These are phyloP conservation scores for Blennius ocellaris DNA, from an alignment of 2,113 vertebrate species.

Conservation along the genomic window DNA sequence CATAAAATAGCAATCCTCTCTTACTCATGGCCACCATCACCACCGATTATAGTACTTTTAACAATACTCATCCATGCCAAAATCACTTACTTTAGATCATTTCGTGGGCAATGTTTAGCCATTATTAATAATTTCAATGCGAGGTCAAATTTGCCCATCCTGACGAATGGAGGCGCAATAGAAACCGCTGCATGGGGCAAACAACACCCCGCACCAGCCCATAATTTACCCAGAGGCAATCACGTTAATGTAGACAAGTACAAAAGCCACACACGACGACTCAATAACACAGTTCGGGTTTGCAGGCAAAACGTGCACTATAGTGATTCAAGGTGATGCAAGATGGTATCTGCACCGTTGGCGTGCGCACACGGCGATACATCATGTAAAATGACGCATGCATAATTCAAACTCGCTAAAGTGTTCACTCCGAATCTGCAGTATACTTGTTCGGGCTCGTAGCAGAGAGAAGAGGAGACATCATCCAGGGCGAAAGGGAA, in stretches of 20 bases:
- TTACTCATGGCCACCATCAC: conserved; percentile 37
- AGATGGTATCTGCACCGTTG: conserved; percentile 48
- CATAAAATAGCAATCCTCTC: conserved; percentile 43
- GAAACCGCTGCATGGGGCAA: conserved; percentile 11
- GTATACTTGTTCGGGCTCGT: conserved; percentile 5
- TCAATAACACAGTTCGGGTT: background rate
- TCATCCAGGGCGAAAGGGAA: conserved; percentile 25
- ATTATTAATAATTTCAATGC: no score
- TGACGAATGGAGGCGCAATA: conserved; percentile 7
- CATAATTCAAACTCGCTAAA: conserved; percentile 27
- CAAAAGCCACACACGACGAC: background rate
- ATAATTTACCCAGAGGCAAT: background rate
- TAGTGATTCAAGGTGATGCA: conserved; percentile 46
- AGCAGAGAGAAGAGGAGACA: conserved; percentile 2
- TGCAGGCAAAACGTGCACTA: conserved; percentile 23
- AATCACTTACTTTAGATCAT: no score
- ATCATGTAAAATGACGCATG: conserved; percentile 63
- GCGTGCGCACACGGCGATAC: conserved; percentile 35
- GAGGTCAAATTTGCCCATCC: conserved; percentile 41
- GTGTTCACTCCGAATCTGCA: background rate
- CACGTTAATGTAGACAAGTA: background rate
- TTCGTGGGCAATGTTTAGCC: no score
- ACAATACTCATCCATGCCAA: conserved; percentile 1
- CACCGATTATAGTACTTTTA: conserved; percentile 2
- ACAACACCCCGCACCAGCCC: conserved; percentile 16